Conservation (phyloP, 1,140 invertebrate species). For the Drosophila seguyi region DNA sequence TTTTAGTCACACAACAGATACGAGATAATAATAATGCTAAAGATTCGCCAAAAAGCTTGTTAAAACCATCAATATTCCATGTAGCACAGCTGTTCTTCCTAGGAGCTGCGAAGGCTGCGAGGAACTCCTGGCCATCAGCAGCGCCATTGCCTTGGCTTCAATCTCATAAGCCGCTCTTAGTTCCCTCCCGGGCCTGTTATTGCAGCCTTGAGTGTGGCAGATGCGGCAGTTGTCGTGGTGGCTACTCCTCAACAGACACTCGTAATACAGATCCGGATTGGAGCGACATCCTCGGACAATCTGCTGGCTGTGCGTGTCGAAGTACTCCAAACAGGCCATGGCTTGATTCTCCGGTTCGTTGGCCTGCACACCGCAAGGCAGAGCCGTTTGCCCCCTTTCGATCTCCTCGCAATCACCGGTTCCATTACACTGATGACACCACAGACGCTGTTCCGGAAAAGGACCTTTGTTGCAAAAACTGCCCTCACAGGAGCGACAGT, state of each 20-base stretch:
- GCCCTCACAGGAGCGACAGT: slow-evolving; percentile 59
- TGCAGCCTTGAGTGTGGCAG: slow-evolving; percentile 62
- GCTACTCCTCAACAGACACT: slow-evolving; percentile 60
- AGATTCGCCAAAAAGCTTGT: slow-evolving; percentile 6
- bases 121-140: slow-evolving; percentile 10
- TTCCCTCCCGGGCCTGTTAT: slow-evolving; percentile 44
- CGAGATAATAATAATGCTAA: slow-evolving; percentile 30
- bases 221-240: slow-evolving; percentile 37
- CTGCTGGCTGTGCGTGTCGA: slow-evolving; percentile 39
- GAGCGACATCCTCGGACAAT: slow-evolving; percentile 66
- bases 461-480: slow-evolving; percentile 75
- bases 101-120: neutral
- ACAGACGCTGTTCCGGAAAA: slow-evolving; percentile 61
- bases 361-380: slow-evolving; percentile 45
- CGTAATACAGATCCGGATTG: slow-evolving; percentile 60
- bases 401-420: slow-evolving; percentile 42
- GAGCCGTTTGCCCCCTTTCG: slow-evolving; percentile 7
- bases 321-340: slow-evolving; percentile 66
- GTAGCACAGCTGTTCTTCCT: neutral
- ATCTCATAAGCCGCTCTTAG: slow-evolving; percentile 13
- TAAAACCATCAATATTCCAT: neutral
- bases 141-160: slow-evolving; percentile 21
- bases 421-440: slow-evolving; percentile 70
- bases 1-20: slow-evolving; percentile 22
- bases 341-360: slow-evolving; percentile 55